A percentile compares a stretch with the other conserved stretches of the same genome.
Conservation (phyloP, 2,888 invertebrate genomes). For the Rhagonycha fulva region DNA sequence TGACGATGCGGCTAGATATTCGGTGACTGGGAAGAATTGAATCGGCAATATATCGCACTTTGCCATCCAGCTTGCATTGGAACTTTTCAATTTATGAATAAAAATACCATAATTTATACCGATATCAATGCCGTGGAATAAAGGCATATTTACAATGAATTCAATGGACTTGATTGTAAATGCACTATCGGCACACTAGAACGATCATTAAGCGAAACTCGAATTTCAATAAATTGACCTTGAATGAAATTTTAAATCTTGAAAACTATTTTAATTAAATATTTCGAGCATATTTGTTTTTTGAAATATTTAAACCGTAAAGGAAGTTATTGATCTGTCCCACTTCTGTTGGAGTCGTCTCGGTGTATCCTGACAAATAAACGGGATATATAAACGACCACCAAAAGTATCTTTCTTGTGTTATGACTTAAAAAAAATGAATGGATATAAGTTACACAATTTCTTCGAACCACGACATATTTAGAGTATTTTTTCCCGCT, state of each 20-base stretch:
- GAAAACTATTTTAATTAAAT: not conserved
- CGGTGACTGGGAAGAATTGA: slow-evolving; percentile 46
- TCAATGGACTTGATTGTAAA: slow-evolving; percentile 21
- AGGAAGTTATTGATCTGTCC: slow-evolving; percentile 21
- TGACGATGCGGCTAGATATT: slow-evolving; percentile 46
- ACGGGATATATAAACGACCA: slow-evolving; percentile 21
- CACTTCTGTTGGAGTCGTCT: slow-evolving; percentile 17
- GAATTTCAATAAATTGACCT: slow-evolving; percentile 14
- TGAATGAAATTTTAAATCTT: not conserved
- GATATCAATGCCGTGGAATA: slow-evolving; percentile 49
- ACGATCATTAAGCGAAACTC: slow-evolving; percentile 12
- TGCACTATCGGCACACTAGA: slow-evolving; percentile 24
- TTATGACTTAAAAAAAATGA: slow-evolving; percentile 3
- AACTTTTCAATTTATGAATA: slow-evolving; percentile 52
- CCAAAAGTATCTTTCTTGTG: slow-evolving; percentile 10
- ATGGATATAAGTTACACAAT: slow-evolving; percentile 1
- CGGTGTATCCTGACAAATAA: slow-evolving; percentile 22
- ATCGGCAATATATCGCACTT: slow-evolving; percentile 45
- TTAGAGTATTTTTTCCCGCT: not conserved
- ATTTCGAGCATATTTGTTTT: slow-evolving; percentile 19
- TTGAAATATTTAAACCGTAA: slow-evolving; percentile 16
- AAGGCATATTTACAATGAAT: slow-evolving; percentile 48
- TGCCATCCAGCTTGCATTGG: slow-evolving; percentile 45
- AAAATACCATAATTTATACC: slow-evolving; percentile 51
- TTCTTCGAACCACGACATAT: not conserved